Conservation (phyloP, 2,113 vertebrate genomes). For the Andinoacara biseriatus region DNA sequence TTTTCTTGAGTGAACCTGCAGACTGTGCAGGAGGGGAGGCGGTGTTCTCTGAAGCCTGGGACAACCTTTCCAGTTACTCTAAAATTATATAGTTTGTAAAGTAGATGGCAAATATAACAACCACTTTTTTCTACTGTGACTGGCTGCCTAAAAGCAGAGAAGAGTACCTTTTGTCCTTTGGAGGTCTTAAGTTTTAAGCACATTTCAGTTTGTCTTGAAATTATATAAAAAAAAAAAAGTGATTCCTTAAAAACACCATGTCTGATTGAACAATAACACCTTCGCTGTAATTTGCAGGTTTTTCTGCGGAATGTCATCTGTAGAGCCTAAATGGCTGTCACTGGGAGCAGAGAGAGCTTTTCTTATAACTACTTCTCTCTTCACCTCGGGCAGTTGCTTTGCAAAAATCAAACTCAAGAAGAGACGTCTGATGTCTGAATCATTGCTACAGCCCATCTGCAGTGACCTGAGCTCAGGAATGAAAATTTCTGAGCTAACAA, state of each 20-base stretch:
- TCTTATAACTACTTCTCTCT: neutral
- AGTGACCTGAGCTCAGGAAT: conserved; percentile 24
- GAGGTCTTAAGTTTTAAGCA: neutral
- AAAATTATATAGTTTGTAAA: neutral
- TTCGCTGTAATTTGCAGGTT: neutral
- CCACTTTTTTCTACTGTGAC: neutral
- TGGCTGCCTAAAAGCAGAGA: neutral
- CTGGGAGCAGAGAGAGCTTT: neutral
- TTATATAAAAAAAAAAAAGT: neutral
- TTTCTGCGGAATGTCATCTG: neutral
- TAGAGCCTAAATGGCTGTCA: conserved; percentile 10
- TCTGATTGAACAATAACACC: neutral
- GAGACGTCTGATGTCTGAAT: conserved; percentile 17
- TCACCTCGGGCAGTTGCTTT: neutral
- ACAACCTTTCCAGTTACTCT: neutral
- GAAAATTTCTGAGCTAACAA: neutral
- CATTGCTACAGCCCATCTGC: conserved; percentile 15
- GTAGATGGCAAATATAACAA: neutral
- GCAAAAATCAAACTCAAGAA: conserved; percentile 25
- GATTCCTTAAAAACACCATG: neutral
- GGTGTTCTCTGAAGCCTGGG: neutral
- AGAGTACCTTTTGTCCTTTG: neutral
- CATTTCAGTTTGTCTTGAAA: neutral
- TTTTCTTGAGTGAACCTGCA: neutral
- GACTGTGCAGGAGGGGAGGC: neutral